Conservation (phyloP, 2,113 vertebrate genomes). For the Setophaga kirtlandii region DNA sequence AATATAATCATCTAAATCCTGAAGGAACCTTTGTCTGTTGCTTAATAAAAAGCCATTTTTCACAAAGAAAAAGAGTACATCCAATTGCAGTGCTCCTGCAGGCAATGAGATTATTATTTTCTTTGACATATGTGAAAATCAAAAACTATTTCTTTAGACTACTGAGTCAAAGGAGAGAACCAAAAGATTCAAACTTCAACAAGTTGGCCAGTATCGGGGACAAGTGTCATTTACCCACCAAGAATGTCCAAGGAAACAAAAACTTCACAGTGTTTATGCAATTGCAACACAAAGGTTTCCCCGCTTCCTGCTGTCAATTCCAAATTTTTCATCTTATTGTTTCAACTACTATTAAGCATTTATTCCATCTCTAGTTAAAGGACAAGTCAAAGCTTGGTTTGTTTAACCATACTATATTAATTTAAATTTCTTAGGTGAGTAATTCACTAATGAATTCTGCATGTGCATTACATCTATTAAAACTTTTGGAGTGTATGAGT, state of each 20-base stretch:
- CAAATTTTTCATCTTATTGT: not conserved
- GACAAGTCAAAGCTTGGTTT: accelerated
- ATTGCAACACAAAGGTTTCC: not conserved
- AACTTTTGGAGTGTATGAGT: not conserved
- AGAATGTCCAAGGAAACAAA: not conserved
- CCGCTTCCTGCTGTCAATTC: not conserved
- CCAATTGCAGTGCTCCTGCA: not conserved
- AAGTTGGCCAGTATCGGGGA: accelerated
- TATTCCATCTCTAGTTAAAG: not conserved
- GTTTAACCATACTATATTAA: not conserved
- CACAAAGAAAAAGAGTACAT: not conserved
- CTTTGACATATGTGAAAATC: not conserved
- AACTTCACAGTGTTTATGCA: not conserved
- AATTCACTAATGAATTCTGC: not conserved
- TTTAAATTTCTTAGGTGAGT: not conserved
- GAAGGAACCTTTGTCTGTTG: not conserved
- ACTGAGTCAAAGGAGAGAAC: not conserved
- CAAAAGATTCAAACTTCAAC: not conserved
- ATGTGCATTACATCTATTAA: not conserved
- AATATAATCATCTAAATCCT: not conserved
- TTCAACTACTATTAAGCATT: not conserved
- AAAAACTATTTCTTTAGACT: not conserved
- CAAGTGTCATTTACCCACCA: not conserved
- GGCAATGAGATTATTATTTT: not conserved
- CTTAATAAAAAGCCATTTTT: not conserved